A percentile compares a stretch with the other conserved stretches of the same genome.
These are phyloP conservation scores for Conus ventricosus DNA, from an alignment of 1,140 invertebrate species.

Conservation along the genomic window DNA sequence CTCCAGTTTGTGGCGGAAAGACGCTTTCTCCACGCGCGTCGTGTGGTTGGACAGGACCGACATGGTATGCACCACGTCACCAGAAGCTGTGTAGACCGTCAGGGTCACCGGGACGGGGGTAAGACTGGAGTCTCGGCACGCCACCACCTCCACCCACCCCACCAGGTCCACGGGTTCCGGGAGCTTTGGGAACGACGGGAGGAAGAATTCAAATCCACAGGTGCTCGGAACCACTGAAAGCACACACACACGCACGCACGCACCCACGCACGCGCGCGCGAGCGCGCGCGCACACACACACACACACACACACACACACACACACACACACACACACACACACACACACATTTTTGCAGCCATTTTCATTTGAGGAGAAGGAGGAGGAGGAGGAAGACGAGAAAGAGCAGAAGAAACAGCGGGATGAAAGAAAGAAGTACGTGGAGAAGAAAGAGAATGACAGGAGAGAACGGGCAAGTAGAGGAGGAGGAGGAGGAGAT, in stretches of 20 bases:
- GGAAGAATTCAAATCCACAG: constrained; percentile 9
- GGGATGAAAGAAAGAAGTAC: too few relatives aligned
- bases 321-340: neutral
- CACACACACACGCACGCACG: neutral
- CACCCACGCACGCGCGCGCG: neutral
- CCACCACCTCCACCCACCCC: constrained; percentile 17
- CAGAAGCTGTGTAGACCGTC: neutral
- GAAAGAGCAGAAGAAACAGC: too few relatives aligned
- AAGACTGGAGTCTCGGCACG: neutral
- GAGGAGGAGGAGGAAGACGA: too few relatives aligned
- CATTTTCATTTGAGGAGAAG: too few relatives aligned
- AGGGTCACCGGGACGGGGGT: neutral
- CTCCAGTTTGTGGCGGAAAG: neutral
- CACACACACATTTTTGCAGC: too few relatives aligned
- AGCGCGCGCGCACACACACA: neutral
- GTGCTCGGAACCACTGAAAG: constrained; percentile 3
- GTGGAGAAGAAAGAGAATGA: too few relatives aligned
- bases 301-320: neutral
- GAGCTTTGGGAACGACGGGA: neutral
- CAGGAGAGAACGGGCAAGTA: too few relatives aligned
- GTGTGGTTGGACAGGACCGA: neutral
- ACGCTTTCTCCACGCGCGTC: neutral
- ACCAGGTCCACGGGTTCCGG: neutral
- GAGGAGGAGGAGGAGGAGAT: too few relatives aligned
- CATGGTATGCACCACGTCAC: neutral